phyloP scores from a whole-genome alignment of 2,888 invertebrate species.

The Cotesia congregata region DNA sequence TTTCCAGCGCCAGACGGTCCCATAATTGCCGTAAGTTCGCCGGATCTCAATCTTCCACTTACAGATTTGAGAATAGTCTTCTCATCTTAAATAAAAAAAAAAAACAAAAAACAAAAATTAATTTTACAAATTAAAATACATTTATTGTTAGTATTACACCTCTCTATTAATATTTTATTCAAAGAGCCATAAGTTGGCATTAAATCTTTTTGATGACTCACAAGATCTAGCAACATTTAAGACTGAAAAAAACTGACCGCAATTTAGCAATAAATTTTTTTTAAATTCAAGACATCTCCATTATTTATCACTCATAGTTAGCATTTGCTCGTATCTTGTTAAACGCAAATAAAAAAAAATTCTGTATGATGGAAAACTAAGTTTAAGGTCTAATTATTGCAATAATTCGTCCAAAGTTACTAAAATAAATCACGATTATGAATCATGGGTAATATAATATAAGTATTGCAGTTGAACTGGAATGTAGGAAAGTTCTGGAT shows the following conservation, averaged over 20 bases:
- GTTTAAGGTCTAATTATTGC: background rate
- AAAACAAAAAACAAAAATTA: background rate
- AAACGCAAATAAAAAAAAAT: background rate
- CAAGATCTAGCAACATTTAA: background rate
- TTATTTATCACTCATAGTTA: background rate
- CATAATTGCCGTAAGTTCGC: slow-evolving; percentile 96
- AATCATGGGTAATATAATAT: background rate
- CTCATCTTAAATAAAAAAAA: slow-evolving; percentile 76
- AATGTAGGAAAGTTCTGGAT: background rate
- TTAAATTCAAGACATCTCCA: background rate
- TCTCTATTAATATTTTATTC: background rate
- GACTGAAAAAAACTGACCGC: background rate
- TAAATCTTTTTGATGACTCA: background rate
- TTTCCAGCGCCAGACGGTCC: slow-evolving; percentile 97
- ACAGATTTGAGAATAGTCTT: slow-evolving; percentile 92
- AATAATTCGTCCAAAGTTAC: background rate
- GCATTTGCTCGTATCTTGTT: background rate
- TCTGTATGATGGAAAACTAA: background rate
- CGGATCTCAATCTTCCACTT: slow-evolving; percentile 88
- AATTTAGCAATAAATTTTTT: background rate
- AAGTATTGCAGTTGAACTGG: background rate
- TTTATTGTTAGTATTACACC: background rate
- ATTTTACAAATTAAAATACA: background rate
- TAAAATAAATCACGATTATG: background rate
- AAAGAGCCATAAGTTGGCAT: background rate